Evolutionary conservation across 2,113 vertebrate genomes (phyloP).

Genomic region (Rhinolophus ferrumequinum): DNA sequence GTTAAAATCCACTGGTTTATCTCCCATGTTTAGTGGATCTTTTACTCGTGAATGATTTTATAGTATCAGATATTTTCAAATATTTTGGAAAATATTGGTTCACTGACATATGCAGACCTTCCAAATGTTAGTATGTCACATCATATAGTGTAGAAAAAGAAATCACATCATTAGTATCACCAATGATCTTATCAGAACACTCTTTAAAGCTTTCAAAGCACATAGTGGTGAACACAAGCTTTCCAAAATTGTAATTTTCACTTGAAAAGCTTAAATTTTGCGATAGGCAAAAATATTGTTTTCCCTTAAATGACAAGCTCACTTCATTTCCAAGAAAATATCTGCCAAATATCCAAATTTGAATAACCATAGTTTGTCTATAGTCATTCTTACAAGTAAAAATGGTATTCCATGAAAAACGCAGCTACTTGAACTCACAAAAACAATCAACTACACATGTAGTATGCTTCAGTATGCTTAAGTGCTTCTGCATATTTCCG

Average conservation of each 20-base stretch:
- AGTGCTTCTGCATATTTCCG: background rate
- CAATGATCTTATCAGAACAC: background rate
- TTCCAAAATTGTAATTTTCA: slow-evolving; percentile 28
- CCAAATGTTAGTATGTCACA: background rate
- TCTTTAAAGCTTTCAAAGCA: background rate
- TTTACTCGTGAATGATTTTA: background rate
- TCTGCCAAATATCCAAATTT: background rate
- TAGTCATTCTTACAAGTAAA: background rate
- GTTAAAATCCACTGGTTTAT: background rate
- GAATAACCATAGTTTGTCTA: background rate
- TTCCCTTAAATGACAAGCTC: background rate
- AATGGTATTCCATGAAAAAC: background rate
- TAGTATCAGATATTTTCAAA: background rate
- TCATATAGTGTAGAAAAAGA: background rate
- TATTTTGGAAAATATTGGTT: background rate
- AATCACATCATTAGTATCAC: background rate
- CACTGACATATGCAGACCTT: background rate
- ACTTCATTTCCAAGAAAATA: background rate
- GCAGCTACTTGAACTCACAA: background rate
- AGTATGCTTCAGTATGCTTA: background rate
- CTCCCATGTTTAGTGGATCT: background rate
- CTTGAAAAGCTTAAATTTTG: background rate
- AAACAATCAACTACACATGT: background rate
- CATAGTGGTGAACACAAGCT: background rate
- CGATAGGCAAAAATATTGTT: background rate